Evolutionary conservation across 1,140 invertebrate genomes (phyloP).

Genomic region (Teleogryllus occipitalis): DNA sequence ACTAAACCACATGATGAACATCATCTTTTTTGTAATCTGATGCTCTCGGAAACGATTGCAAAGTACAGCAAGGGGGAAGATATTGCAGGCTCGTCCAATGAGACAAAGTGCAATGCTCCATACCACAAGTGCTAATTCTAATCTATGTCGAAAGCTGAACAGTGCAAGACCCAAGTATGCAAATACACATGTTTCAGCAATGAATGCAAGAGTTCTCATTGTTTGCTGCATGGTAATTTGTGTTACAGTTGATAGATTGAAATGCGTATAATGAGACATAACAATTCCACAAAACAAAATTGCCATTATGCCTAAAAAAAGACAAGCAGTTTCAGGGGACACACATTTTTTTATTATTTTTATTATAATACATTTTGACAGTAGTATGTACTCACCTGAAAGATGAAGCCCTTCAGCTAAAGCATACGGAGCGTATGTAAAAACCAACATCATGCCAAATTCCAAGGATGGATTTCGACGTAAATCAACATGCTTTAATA

Average conservation of each 20-base stretch:
- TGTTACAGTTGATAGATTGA: conserved; percentile 94
- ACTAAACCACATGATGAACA: conserved; percentile 99
- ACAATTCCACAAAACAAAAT: conserved; percentile 98
- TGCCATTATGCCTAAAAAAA: conserved; percentile 89
- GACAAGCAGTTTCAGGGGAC: conserved; percentile 16
- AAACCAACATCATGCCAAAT: conserved; percentile 96
- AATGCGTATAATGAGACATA: conserved; percentile 99
- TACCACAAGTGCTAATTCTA: conserved; percentile 57
- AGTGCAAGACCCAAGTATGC: conserved; percentile 96
- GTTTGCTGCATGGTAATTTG: conserved; percentile 99
- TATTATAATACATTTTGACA: not conserved
- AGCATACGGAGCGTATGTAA: conserved; percentile 97
- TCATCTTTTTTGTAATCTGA: conserved; percentile 96
- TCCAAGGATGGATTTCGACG: conserved; percentile 96
- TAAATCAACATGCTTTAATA: conserved; percentile 93
- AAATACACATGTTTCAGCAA: conserved; percentile 98
- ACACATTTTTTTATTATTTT: not conserved
- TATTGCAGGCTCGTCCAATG: conserved; percentile 89
- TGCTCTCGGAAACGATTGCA: conserved; percentile 95
- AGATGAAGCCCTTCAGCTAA: conserved; percentile 94
- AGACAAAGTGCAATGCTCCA: conserved; percentile 92
- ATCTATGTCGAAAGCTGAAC: conserved; percentile 47
- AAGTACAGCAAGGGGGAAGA: conserved; percentile 88
- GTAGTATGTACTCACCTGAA: conserved; percentile 56
- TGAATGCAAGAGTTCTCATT: conserved; percentile 93